These are phyloP conservation scores for Nephrotoma appendiculata DNA, from an alignment of 2,888 invertebrate species.

Conservation along the genomic window DNA sequence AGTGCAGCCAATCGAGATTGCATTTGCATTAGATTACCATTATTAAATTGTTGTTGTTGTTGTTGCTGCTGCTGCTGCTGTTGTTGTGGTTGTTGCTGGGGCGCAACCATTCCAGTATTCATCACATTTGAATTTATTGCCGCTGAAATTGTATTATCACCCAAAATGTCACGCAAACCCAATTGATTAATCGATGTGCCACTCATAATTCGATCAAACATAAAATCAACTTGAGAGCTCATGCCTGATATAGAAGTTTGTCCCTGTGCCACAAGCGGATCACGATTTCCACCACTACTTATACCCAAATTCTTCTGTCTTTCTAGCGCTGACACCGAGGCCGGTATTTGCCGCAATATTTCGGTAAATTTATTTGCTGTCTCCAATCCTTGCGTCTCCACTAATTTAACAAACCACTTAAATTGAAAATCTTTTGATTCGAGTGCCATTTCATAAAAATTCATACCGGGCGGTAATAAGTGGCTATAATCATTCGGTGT, in stretches of 20 bases:
- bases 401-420: conserved; percentile 41
- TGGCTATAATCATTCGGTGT: conserved; percentile 23
- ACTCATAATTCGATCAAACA: conserved; percentile 31
- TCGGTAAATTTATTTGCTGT: conserved; percentile 40
- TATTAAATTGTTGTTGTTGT: conserved; percentile 14
- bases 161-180: conserved; percentile 28
- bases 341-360: conserved; percentile 26
- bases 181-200: conserved; percentile 31
- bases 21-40: background rate
- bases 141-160: conserved; percentile 16
- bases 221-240: conserved; percentile 28
- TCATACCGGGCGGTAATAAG: conserved; percentile 40
- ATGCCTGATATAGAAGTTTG: conserved; percentile 13
- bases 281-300: conserved; percentile 11
- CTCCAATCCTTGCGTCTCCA: conserved; percentile 38
- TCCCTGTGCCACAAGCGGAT: conserved; percentile 9
- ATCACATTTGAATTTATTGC: background rate
- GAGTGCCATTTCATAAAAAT: conserved; percentile 40
- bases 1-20: background rate
- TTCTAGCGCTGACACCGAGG: conserved; percentile 17
- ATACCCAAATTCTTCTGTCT: conserved; percentile 15
- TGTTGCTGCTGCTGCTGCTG: conserved; percentile 18
- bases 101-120: background rate
- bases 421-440: conserved; percentile 37
- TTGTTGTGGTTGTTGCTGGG: conserved; percentile 5